Evolutionary conservation across 2,797 vertebrate species (phyloP), one percentile per base, ranked within the genome.

Genomic region (Nasua narica): DNA sequence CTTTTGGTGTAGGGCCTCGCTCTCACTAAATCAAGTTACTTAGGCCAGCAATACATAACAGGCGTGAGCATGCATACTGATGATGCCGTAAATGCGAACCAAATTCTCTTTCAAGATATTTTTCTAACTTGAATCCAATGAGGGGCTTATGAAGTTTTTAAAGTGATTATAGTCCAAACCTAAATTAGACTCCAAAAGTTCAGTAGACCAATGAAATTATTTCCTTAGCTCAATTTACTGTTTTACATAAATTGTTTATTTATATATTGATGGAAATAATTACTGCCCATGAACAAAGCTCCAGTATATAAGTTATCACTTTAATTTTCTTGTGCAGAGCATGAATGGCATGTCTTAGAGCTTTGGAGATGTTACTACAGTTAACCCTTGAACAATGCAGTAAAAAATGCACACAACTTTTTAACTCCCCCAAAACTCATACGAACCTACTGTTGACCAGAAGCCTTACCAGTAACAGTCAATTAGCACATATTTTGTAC

Each of bases 141-240:
- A 79, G 77, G 29, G 48, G 50, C 37, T 92, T 92, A 67, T 14
- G 7, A 85, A 32, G 56, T 74, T 86, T 93, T 86, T 65, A 77
- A 70, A 29, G 16, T 54, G 54, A 67, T 74, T 92, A 60, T 32
- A 56, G 25, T 70, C 13, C 18, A 94, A 85, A 90, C 27, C 56
- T 94, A 91, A 95, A 67, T 87, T 65, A 78, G 40, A 83, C n/a
- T 92, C 90, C 13, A 74, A 9, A 88, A 74, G 25, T 90, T 70
- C 37, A 87, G 2, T 21, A 40, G 60, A 65, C 16, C 13, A 50
- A 16, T 79, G 54, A 82, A 72, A 50, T 60, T 88, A 74, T 40
- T 90, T 91, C 65, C 70, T 87, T 88, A 40, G 40, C 35, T 79
- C 35, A 56, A 7, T 40, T 89, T 82, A 52, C 48, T 87, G 3